A percentile compares a stretch with the other conserved stretches of the same genome.
Conservation (phyloP, 2,888 invertebrate genomes). For the Parnassius mnemosyne region DNA sequence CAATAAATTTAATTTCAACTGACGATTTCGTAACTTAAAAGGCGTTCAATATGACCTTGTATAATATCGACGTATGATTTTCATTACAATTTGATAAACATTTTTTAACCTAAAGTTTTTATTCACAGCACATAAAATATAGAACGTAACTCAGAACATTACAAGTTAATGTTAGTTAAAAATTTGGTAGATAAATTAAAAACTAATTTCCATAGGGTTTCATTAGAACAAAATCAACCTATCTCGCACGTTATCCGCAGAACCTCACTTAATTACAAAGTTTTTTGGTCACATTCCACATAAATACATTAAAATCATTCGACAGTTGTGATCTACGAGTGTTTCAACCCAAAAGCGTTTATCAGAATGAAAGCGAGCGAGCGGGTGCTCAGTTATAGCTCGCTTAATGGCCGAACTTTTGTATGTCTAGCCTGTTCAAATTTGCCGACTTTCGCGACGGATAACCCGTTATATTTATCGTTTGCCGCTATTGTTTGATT, state of each 20-base stretch:
- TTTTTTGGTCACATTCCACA: slow-evolving; percentile 33
- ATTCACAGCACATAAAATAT: too few relatives aligned
- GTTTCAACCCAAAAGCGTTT: slow-evolving; percentile 37
- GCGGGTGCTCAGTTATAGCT: slow-evolving; percentile 30
- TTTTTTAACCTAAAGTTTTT: too few relatives aligned
- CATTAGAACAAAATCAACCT: neutral
- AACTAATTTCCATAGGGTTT: neutral
- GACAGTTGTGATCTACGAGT: slow-evolving; percentile 43
- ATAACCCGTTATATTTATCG: slow-evolving; percentile 40
- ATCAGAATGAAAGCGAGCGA: slow-evolving; percentile 31
- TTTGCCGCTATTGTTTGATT: slow-evolving; percentile 36
- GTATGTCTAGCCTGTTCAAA: slow-evolving; percentile 45
- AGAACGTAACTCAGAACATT: neutral
- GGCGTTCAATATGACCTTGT: too few relatives aligned
- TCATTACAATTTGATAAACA: too few relatives aligned
- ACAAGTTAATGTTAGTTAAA: neutral
- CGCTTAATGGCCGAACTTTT: slow-evolving; percentile 53
- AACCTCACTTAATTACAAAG: slow-evolving; percentile 32
- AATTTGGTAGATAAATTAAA: neutral
- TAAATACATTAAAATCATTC: slow-evolving; percentile 48
- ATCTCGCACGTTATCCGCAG: slow-evolving; percentile 8
- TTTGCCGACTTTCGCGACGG: slow-evolving; percentile 44
- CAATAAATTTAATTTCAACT: too few relatives aligned
- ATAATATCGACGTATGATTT: too few relatives aligned
- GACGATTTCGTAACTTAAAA: too few relatives aligned